These are phyloP conservation scores for Himalopsyche phryganea DNA, from an alignment of 1,140 invertebrate species.

Conservation along the genomic window DNA sequence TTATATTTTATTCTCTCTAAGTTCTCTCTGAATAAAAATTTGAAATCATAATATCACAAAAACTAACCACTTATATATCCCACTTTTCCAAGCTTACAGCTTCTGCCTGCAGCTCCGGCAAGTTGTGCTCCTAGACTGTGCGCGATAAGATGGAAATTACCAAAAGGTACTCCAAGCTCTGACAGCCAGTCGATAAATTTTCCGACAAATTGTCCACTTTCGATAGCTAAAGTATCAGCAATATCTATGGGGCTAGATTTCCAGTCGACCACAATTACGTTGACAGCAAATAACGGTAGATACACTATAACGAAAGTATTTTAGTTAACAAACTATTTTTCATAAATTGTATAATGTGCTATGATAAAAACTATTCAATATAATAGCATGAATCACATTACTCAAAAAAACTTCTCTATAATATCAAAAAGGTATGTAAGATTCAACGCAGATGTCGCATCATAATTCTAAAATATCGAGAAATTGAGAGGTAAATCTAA, in stretches of 20 bases:
- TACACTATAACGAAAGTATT: conserved; percentile 40
- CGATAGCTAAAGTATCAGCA: background rate
- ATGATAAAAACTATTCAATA: too few relatives aligned
- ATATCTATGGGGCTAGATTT: conserved; percentile 35
- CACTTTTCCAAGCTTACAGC: background rate
- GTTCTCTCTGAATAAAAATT: too few relatives aligned
- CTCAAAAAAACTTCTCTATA: too few relatives aligned
- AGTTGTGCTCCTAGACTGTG: conserved; percentile 12
- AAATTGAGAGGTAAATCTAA: too few relatives aligned
- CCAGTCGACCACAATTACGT: conserved; percentile 59
- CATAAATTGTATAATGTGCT: background rate
- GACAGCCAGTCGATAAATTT: conserved; percentile 6
- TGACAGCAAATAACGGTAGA: conserved; percentile 46
- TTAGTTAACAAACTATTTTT: background rate
- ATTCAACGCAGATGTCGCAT: too few relatives aligned
- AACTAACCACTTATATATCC: background rate
- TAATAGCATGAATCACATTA: too few relatives aligned
- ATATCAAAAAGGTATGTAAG: too few relatives aligned
- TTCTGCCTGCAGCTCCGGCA: conserved; percentile 1
- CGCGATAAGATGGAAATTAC: conserved; percentile 4
- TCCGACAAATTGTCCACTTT: background rate
- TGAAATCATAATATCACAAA: background rate
- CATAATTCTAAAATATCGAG: too few relatives aligned
- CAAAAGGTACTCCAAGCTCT: background rate
- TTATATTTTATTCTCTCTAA: too few relatives aligned